Conservation (phyloP, 2,113 vertebrate species). For the Pelusios castaneus region DNA sequence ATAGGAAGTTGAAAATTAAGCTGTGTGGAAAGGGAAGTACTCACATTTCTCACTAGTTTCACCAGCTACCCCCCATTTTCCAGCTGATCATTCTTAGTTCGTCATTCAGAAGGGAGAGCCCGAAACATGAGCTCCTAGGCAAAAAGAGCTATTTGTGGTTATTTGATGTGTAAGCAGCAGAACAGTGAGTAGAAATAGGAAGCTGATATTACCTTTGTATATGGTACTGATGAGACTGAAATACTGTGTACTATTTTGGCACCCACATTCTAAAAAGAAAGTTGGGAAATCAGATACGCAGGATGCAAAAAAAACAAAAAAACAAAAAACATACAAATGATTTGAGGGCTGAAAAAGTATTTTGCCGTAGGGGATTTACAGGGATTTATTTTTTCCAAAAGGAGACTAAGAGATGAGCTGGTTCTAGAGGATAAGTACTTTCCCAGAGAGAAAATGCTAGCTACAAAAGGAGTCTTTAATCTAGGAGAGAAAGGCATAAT, state of each 20-base stretch:
- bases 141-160: not conserved
- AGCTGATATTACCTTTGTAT: not conserved
- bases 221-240: not conserved
- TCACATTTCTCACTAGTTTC: conserved; percentile 49
- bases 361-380: no score
- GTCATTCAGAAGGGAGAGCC: conserved; percentile 13
- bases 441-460: no score
- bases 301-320: no score
- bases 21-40: conserved; percentile 49
- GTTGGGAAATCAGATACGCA: not conserved
- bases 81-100: conserved; percentile 44
- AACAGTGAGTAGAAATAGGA: not conserved
- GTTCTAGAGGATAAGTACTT: no score
- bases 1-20: conserved; percentile 45
- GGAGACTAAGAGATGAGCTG: no score
- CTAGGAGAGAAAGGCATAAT: no score
- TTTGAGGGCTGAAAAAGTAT: no score
- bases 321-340: no score
- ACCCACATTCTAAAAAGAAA: not conserved
- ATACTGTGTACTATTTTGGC: not conserved
- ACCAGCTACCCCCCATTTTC: not conserved
- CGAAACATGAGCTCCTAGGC: not conserved
- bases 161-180: not conserved
- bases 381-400: no score
- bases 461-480: no score